These are phyloP conservation scores for Lasioglossum leucozonium DNA, from an alignment of 2,888 invertebrate species.

Conservation along the genomic window DNA sequence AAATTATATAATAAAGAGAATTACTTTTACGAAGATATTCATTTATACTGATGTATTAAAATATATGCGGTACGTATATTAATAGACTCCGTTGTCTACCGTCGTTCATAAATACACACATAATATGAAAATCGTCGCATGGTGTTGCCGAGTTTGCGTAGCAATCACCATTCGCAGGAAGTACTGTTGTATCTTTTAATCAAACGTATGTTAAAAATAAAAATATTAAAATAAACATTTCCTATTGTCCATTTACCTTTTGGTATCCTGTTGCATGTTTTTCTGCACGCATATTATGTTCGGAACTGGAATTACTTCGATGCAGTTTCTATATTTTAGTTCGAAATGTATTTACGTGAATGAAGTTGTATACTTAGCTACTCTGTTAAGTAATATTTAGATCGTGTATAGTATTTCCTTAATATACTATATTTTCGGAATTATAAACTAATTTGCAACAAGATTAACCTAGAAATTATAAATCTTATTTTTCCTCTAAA, in stretches of 20 bases:
- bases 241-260: not conserved
- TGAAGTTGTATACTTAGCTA: not conserved
- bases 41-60: not conserved
- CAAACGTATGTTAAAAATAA: constrained; percentile 6
- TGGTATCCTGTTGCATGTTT: not conserved
- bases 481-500: not conserved
- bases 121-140: constrained; percentile 26
- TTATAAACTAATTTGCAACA: not conserved
- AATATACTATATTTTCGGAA: not conserved
- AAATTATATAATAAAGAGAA: not conserved
- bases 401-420: not conserved
- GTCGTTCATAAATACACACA: not conserved
- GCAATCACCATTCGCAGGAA: constrained; percentile 19
- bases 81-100: not conserved
- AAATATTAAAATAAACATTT: constrained; percentile 4
- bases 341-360: not conserved
- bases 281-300: not conserved
- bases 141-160: constrained; percentile 22
- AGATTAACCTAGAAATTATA: not conserved
- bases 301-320: not conserved
- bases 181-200: constrained; percentile 9
- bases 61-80: not conserved
- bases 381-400: constrained; percentile 13
- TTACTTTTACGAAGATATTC: not conserved
- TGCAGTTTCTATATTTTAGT: not conserved